Conservation (phyloP, 2,888 invertebrate species). For the Lasioglossum zephyrum region DNA sequence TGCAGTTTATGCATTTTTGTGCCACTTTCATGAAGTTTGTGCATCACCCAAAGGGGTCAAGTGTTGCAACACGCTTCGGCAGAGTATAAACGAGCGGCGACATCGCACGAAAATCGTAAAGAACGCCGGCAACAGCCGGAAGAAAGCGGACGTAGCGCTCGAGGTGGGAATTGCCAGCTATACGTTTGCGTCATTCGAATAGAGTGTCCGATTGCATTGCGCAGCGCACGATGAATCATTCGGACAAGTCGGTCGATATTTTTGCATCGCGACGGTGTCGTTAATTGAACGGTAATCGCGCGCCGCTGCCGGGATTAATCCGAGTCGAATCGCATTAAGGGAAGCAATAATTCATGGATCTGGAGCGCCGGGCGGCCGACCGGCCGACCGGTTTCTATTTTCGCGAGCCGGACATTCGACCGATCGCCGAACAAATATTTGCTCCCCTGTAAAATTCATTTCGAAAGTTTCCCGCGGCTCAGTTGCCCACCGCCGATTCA, state of each 20-base stretch:
- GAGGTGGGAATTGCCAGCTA: neutral
- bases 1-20: neutral
- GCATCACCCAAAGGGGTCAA: neutral
- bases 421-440: conserved; percentile 3
- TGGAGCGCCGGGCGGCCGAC: neutral
- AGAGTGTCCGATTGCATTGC: conserved; percentile 16
- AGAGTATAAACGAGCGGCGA: neutral
- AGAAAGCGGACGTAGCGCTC: neutral
- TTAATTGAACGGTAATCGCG: conserved; percentile 30
- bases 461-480: neutral
- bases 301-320: neutral
- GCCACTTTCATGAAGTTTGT: neutral
- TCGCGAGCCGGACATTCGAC: neutral
- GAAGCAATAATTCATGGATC: conserved; percentile 30
- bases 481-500: neutral
- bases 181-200: conserved; percentile 3
- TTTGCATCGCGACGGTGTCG: conserved; percentile 16
- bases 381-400: conserved; percentile 5
- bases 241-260: neutral
- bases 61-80: neutral
- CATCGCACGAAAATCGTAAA: neutral
- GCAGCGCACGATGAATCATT: neutral
- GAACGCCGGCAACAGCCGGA: neutral
- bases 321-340: neutral
- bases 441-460: conserved; percentile 24